These are phyloP conservation scores for Melanotaenia trifasciata DNA, from an alignment of 2,797 vertebrate species.

Conservation along the genomic window DNA sequence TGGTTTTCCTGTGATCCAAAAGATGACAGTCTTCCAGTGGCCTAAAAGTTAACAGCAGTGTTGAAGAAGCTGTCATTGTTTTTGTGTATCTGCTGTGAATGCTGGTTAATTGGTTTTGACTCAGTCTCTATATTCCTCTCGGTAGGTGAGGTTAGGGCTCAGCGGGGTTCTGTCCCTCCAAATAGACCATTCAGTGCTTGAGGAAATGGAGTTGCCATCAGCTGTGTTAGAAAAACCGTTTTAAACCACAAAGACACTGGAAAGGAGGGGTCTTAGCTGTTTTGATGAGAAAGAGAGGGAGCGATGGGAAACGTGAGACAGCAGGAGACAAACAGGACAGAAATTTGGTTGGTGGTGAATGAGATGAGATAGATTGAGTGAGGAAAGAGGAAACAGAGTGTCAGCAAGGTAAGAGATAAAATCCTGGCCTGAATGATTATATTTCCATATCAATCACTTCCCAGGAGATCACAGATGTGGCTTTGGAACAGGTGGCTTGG, in stretches of 20 bases:
- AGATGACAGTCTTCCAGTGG: not conserved
- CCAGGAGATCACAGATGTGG: constrained; percentile 88
- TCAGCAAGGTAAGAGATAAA: constrained; percentile 71
- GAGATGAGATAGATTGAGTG: constrained; percentile 64
- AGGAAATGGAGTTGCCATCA: constrained; percentile 55
- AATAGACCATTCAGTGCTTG: constrained; percentile 70
- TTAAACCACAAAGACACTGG: constrained; percentile 57
- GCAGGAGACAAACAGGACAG: constrained; percentile 63
- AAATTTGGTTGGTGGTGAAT: constrained; percentile 65
- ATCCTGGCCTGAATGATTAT: constrained; percentile 85
- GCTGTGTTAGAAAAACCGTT: constrained; percentile 57
- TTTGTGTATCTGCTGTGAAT: constrained; percentile 36
- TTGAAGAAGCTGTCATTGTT: constrained; percentile 30
- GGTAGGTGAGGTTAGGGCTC: constrained; percentile 72
- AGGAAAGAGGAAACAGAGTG: constrained; percentile 47
- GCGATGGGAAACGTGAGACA: constrained; percentile 34
- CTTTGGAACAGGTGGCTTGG: constrained; percentile 88
- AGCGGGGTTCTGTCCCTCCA: constrained; percentile 70
- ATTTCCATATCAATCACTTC: constrained; percentile 90
- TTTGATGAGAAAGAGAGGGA: constrained; percentile 34
- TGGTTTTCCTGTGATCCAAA: constrained; percentile 7
- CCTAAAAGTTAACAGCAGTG: constrained; percentile 7
- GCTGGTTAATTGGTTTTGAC: constrained; percentile 75
- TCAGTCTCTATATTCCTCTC: constrained; percentile 72
- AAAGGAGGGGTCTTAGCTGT: constrained; percentile 32